Base-by-base conservation (phyloP, 2,797 vertebrate genomes). In the Lagodon rhomboides region DNA sequence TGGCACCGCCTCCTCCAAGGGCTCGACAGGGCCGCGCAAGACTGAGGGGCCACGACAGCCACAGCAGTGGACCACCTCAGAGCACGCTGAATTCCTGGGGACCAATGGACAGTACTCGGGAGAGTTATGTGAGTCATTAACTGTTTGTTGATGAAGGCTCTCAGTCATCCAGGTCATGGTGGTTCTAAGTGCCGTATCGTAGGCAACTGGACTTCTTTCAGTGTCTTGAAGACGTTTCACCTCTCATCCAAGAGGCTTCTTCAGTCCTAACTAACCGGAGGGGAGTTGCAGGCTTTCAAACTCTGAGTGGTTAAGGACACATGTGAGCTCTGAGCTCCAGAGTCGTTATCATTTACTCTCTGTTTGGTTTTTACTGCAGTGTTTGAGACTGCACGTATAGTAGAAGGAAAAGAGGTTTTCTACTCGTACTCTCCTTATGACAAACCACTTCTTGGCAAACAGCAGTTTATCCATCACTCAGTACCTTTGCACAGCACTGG, bases 1-100 rank as follows among this genome's bases (percentile, higher is more conserved):
- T n/a, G 98, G 98, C 89, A 99, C 98, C 20, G 91, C 95, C 58
- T 99, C 98, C 91, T 99, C 98, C 60, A 99, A 98, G 93, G 97
- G 98, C 84, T 99, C 98, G 0, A 99, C 98, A 0, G 98, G 98
- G 90, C 97, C 98, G 44, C 96, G 98, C 84, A 99, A 99, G 95
- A 84, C 93, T 0, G 98, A 99, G 72, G 95, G 96, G 18, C 94
- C 97, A 64, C 94, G 97, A 82, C 95, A 97, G 73, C 95, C 95
- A 82, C 97, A 98, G 79, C 98, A 98, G 92, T 95, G 95, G 89
- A 97, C 97, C 82, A 90, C 95, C 91, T 94, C 94, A 59, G 98
- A 99, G 93, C 97, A 99, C 84, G 96, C 97, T 2, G 96, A 98
- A 80, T 99, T 97, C 94, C 91, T 97, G 94, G 97, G 97, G 92